Evolutionary conservation across 1,140 invertebrate genomes (phyloP).

Genomic region (Zaprionus camerounensis): DNA sequence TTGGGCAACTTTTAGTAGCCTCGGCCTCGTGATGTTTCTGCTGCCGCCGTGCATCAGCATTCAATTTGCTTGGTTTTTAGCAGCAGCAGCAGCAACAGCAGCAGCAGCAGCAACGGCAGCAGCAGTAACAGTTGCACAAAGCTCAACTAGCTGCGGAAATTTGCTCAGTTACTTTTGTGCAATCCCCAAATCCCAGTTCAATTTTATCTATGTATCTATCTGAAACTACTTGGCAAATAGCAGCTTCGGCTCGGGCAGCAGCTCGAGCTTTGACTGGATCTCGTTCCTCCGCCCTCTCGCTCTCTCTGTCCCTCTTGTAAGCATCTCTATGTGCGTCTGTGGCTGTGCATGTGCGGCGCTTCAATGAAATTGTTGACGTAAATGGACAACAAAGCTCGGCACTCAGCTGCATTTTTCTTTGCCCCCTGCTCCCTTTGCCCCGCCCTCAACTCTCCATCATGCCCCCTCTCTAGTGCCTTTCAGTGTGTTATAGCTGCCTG

Average conservation of each 20-base stretch:
- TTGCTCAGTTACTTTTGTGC: slow-evolving; percentile 82
- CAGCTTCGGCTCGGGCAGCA: background rate
- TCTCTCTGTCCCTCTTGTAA: slow-evolving; percentile 10
- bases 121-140: slow-evolving; percentile 39
- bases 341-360: slow-evolving; percentile 42
- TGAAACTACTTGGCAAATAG: slow-evolving; percentile 77
- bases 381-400: slow-evolving; percentile 78
- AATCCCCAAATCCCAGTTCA: slow-evolving; percentile 82
- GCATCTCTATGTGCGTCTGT: slow-evolving; percentile 8
- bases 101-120: slow-evolving; percentile 8
- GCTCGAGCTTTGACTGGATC: slow-evolving; percentile 26
- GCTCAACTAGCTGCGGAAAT: slow-evolving; percentile 80
- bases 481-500: slow-evolving; percentile 28
- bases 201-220: slow-evolving; percentile 82
- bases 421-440: background rate
- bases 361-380: slow-evolving; percentile 79
- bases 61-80: slow-evolving; percentile 67
- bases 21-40: slow-evolving; percentile 15
- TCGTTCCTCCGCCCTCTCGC: too few species aligned
- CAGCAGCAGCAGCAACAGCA: slow-evolving; percentile 23
- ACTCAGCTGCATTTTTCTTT: slow-evolving; percentile 65
- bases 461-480: background rate
- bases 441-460: too few species aligned
- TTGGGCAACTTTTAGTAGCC: slow-evolving; percentile 47
- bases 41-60: slow-evolving; percentile 61